Percentiles rank a stretch among this genome's conserved stretches.
phyloP scores from a whole-genome alignment of 2,797 vertebrate genomes.

The Acipenser ruthenus region DNA sequence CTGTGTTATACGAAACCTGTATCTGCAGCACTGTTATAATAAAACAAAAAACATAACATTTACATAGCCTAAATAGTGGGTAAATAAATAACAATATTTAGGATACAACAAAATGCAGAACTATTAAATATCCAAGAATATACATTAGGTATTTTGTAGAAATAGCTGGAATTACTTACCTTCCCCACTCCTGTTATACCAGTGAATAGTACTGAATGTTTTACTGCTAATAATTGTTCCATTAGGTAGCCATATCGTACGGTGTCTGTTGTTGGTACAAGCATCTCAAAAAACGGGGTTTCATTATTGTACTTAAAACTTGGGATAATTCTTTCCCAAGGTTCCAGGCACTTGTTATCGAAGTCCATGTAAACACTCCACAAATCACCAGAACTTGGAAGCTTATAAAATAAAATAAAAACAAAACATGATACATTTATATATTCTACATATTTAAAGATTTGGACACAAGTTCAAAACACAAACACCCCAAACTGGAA shows the following conservation, averaged over 20 bases:
- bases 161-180: slow-evolving; percentile 41
- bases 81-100: too few species aligned
- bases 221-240: slow-evolving; percentile 75
- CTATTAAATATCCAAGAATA: too few species aligned
- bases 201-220: slow-evolving; percentile 71
- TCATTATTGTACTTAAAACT: slow-evolving; percentile 62
- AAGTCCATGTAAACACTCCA: slow-evolving; percentile 76
- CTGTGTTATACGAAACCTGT: too few species aligned
- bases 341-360: slow-evolving; percentile 54
- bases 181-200: slow-evolving; percentile 81
- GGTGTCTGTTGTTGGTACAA: slow-evolving; percentile 79
- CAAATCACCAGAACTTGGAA: slow-evolving; percentile 60
- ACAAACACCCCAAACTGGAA: too few species aligned
- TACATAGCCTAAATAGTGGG: too few species aligned
- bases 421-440: neutral
- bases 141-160: neutral
- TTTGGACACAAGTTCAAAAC: neutral
- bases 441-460: neutral
- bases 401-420: slow-evolving; percentile 37
- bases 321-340: slow-evolving; percentile 72
- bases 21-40: neutral
- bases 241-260: slow-evolving; percentile 78
- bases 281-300: slow-evolving; percentile 76
- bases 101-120: too few species aligned
- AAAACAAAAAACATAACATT: neutral